Evolutionary conservation across 2,888 invertebrate species (phyloP).

Genomic region (Dasypogon diadema): DNA sequence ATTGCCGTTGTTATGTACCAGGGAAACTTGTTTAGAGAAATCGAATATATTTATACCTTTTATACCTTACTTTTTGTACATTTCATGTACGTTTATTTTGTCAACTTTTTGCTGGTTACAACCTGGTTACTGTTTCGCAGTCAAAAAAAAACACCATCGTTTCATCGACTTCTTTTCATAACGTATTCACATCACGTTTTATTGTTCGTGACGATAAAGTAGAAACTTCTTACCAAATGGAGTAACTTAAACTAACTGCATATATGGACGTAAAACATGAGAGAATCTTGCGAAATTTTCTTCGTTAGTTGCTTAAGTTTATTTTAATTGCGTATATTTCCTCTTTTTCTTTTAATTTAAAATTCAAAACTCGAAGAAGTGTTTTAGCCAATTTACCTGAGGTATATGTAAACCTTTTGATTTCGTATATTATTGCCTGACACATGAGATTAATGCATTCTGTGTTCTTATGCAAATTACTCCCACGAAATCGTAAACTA

Average conservation of each 20-base stretch:
- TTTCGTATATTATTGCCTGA: no score
- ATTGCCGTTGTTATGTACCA: no score
- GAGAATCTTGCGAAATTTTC: constrained; percentile 33
- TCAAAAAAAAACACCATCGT: no score
- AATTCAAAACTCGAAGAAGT: no score
- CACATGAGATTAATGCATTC: no score
- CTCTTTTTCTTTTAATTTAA: no score
- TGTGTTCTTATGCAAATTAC: no score
- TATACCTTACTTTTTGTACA: not conserved
- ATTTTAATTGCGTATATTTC: not conserved
- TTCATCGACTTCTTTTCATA: constrained; percentile 12
- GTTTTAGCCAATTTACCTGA: no score
- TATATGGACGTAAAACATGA: not conserved
- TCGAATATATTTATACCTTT: not conserved
- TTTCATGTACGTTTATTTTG: not conserved
- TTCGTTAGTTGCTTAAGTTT: constrained; percentile 4
- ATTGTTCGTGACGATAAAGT: constrained; percentile 22
- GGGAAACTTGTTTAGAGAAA: not conserved
- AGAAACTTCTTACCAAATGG: constrained; percentile 34
- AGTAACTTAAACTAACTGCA: constrained; percentile 16
- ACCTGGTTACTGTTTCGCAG: not conserved
- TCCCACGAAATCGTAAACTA: no score
- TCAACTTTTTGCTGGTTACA: not conserved
- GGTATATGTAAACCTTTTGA: no score
- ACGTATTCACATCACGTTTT: constrained; percentile 37